These are phyloP conservation scores for Pandemis corylana DNA, from an alignment of 2,888 invertebrate species.

Conservation along the genomic window DNA sequence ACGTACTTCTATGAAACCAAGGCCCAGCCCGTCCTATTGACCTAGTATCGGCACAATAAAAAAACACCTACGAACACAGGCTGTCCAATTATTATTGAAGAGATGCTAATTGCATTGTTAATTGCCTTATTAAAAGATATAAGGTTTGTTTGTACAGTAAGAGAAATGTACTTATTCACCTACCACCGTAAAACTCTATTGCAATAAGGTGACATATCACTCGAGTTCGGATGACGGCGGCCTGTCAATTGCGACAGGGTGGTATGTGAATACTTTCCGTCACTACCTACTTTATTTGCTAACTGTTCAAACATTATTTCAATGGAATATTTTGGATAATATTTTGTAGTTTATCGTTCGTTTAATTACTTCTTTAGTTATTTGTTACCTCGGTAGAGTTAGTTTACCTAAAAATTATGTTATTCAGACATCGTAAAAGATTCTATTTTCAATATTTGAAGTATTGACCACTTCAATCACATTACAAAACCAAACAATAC, in stretches of 20 bases:
- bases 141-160: no score
- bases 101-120: neutral
- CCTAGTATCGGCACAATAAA: constrained; percentile 9
- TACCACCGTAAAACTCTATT: no score
- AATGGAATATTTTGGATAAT: neutral
- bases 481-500: constrained; percentile 44
- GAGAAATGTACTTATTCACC: no score
- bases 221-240: no score
- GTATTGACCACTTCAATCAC: constrained; percentile 23
- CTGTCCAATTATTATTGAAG: constrained; percentile 1
- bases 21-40: constrained; percentile 1
- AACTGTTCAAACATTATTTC: neutral
- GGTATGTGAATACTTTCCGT: neutral
- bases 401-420: no score
- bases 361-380: neutral
- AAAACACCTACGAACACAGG: constrained; percentile 21
- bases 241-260: no score
- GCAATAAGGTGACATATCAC: no score
- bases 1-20: neutral
- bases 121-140: neutral
- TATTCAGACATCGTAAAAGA: neutral
- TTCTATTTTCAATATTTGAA: neutral
- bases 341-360: no score
- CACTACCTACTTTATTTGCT: neutral
- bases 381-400: neutral